phyloP scores from a whole-genome alignment of 2,113 vertebrate species.

The Phyllostomus hastatus region DNA sequence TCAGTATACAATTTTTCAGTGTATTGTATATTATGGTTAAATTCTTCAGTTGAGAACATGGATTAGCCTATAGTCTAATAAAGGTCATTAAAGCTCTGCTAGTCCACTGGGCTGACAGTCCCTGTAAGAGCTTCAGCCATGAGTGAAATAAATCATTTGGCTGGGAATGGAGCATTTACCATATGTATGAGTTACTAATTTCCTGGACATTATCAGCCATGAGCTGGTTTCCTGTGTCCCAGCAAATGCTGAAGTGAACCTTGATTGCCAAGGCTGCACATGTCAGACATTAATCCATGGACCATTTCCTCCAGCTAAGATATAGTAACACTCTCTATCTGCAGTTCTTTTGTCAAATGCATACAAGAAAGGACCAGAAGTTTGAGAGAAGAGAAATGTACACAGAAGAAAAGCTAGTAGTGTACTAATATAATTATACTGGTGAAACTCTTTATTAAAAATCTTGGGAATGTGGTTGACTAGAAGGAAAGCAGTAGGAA shows the following conservation, averaged over 20 bases:
- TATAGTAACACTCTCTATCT: not conserved
- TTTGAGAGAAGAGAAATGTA: not conserved
- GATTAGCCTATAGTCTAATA: not conserved
- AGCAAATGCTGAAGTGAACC: not conserved
- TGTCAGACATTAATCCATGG: not conserved
- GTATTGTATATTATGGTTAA: not conserved
- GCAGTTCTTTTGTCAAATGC: not conserved
- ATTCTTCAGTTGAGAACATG: not conserved
- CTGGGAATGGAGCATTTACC: not conserved
- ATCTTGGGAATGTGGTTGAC: not conserved
- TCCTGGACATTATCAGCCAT: constrained; percentile 56
- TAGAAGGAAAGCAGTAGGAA: not conserved
- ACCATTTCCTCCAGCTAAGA: constrained; percentile 8
- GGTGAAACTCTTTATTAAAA: not conserved
- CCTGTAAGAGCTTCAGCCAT: not conserved
- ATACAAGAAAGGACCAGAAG: not conserved
- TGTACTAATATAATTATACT: not conserved
- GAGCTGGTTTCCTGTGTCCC: constrained; percentile 43
- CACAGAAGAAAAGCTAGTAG: not conserved
- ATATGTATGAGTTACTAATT: constrained; percentile 48
- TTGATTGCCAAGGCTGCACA: not conserved
- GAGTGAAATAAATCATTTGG: constrained; percentile 51
- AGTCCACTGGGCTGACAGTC: not conserved
- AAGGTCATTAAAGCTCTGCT: not conserved
- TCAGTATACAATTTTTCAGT: not conserved